Conservation (phyloP, 2,797 vertebrate species). For the Cirrhinus molitorella region DNA sequence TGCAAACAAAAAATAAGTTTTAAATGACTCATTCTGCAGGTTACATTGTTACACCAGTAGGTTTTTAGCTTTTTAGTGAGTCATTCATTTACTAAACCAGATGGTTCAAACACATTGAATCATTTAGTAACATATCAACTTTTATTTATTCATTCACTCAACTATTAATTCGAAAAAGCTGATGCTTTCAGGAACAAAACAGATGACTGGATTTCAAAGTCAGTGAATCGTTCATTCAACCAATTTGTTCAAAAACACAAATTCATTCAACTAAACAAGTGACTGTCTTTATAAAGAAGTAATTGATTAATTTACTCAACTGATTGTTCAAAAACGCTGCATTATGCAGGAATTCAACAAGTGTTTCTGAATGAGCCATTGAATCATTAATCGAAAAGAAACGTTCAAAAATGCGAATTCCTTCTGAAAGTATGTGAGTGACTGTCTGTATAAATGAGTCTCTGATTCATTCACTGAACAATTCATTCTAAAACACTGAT, state of each 20-base stretch:
- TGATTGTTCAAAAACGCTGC: not conserved
- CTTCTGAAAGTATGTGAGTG: not conserved
- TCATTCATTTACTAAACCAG: not conserved
- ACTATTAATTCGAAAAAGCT: no score
- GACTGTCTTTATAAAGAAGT: not conserved
- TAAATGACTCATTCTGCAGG: not conserved
- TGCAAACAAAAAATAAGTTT: not conserved
- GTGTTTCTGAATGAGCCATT: not conserved
- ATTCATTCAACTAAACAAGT: not conserved
- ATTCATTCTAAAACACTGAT: not conserved
- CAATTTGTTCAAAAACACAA: not conserved
- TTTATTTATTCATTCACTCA: no score
- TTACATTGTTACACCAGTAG: not conserved
- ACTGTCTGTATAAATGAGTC: not conserved
- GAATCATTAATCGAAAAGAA: not conserved
- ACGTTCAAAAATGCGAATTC: not conserved
- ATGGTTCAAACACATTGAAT: not conserved
- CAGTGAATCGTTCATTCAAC: not conserved
- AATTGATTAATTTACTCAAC: not conserved
- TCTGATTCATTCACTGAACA: not conserved
- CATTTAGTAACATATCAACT: not conserved
- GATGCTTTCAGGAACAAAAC: not conserved
- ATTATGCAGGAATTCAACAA: not conserved
- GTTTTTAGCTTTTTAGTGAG: not conserved
- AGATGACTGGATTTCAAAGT: not conserved